phyloP scores from a whole-genome alignment of 2,797 vertebrate species.

The Chaenodraco wilsoni region DNA sequence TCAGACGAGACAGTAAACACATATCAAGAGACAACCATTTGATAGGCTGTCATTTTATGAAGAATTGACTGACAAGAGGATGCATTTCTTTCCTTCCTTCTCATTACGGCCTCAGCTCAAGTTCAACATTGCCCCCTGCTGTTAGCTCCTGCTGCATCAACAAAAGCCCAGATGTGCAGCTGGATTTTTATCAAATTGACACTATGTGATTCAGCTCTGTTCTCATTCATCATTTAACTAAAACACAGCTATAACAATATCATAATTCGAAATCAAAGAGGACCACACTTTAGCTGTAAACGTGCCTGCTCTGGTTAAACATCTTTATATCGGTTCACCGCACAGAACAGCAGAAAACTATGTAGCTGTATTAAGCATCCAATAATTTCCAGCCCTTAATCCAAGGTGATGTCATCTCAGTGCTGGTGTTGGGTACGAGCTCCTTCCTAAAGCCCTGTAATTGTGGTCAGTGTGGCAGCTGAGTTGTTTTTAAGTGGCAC shows the following conservation, averaged over 20 bases:
- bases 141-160: conserved; percentile 45
- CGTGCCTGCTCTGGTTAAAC: conserved; percentile 27
- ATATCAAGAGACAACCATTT: background rate
- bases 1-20: background rate
- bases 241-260: conserved; percentile 47
- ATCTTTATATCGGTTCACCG: conserved; percentile 34
- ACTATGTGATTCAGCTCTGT: conserved; percentile 17
- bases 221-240: conserved; percentile 35
- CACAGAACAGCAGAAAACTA: conserved; percentile 36
- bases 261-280: conserved; percentile 39
- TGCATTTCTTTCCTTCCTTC: conserved; percentile 5
- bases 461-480: conserved; percentile 57
- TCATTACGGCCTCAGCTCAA: conserved; percentile 29
- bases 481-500: conserved; percentile 44
- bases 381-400: conserved; percentile 35
- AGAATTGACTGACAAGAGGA: background rate
- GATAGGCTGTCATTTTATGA: background rate
- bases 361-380: conserved; percentile 31
- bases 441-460: conserved; percentile 59
- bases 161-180: conserved; percentile 41
- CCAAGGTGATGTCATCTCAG: conserved; percentile 38
- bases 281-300: conserved; percentile 39
- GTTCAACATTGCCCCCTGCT: conserved; percentile 79
- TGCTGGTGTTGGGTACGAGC: conserved; percentile 34
- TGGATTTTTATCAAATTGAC: conserved; percentile 35